These are phyloP conservation scores for Bubo bubo DNA, from an alignment of 2,113 vertebrate species.

Conservation along the genomic window DNA sequence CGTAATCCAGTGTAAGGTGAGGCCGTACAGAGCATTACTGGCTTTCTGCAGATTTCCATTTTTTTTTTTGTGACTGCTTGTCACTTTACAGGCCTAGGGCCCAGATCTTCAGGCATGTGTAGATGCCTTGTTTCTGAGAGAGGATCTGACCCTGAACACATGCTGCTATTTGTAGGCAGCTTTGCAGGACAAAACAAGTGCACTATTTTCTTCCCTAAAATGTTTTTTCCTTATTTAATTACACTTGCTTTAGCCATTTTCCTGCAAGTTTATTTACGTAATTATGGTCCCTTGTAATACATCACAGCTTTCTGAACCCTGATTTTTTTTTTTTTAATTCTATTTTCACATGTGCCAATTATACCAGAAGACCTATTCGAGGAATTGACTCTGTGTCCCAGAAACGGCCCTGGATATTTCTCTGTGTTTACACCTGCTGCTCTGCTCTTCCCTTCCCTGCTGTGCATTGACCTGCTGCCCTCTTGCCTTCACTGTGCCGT, in stretches of 20 bases:
- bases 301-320: not conserved
- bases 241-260: slow-evolving; percentile 1
- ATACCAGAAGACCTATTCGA: not conserved
- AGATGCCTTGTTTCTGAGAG: not conserved
- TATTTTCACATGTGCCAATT: not conserved
- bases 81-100: not conserved
- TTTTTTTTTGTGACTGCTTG: not conserved
- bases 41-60: not conserved
- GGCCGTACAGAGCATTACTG: not conserved
- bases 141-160: not conserved
- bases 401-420: not conserved
- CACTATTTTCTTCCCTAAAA: not conserved
- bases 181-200: not conserved
- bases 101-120: not conserved
- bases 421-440: not conserved
- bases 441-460: not conserved
- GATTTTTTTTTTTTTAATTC: not conserved
- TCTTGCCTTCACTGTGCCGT: not conserved
- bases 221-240: not conserved
- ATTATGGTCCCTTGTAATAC: not conserved
- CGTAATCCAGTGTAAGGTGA: not conserved
- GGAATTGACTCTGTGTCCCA: slow-evolving; percentile 37
- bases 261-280: not conserved
- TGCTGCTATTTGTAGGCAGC: not conserved
- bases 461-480: slow-evolving; percentile 37